These are phyloP conservation scores for Lepilemur septentrionalis DNA, from an alignment of 2,797 vertebrate genomes.

Conservation along the genomic window DNA sequence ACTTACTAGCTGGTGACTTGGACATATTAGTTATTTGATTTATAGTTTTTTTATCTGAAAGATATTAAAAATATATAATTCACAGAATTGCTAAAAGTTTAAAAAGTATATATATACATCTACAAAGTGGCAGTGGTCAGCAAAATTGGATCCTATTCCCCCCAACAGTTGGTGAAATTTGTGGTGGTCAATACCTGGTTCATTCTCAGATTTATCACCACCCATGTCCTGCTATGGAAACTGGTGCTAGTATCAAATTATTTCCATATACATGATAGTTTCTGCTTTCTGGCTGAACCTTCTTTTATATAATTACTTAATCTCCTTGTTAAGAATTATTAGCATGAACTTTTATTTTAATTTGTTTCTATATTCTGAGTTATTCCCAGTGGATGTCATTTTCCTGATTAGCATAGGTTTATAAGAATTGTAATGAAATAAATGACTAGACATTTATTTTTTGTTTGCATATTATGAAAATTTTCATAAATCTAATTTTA, in stretches of 20 bases:
- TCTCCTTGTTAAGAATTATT: background rate
- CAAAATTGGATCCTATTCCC: background rate
- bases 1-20: background rate
- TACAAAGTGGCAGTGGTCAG: background rate
- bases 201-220: background rate
- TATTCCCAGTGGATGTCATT: conserved; percentile 6
- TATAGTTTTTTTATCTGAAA: background rate
- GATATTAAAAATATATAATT: background rate
- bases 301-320: background rate
- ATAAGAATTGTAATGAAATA: background rate
- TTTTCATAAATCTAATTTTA: conserved; percentile 24
- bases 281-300: background rate
- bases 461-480: background rate
- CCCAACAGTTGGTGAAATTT: background rate
- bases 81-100: background rate
- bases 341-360: conserved; percentile 31
- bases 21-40: background rate
- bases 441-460: background rate
- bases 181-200: background rate
- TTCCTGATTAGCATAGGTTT: background rate
- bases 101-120: background rate
- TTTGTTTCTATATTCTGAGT: background rate
- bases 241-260: background rate
- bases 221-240: background rate
- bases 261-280: background rate